Evolutionary conservation across 2,797 vertebrate genomes (phyloP).

Genomic region (Pteropus rufus): DNA sequence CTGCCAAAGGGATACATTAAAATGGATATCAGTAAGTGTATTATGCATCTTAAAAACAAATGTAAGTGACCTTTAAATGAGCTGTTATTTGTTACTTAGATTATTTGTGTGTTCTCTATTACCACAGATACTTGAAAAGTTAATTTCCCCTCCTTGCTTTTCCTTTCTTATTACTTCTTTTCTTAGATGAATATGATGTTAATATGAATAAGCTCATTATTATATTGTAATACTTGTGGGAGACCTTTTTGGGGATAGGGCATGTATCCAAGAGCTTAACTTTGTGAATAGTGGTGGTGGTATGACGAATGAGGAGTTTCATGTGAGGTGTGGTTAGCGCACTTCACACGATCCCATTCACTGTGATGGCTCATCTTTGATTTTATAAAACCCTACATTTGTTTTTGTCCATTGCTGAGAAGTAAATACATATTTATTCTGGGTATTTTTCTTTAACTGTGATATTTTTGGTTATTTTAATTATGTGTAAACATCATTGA

Average conservation of each 20-base stretch:
- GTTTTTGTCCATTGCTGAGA: not conserved
- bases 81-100: not conserved
- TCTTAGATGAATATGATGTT: not conserved
- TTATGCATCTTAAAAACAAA: not conserved
- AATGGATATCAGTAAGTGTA: not conserved
- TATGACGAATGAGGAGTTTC: not conserved
- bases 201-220: not conserved
- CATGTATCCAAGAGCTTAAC: not conserved
- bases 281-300: not conserved
- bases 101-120: not conserved
- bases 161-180: not conserved
- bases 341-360: rapidly evolving
- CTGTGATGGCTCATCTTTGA: not conserved
- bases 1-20: not conserved
- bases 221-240: not conserved
- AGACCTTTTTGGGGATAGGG: not conserved
- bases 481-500: slow-evolving; percentile 32
- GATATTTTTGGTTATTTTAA: slow-evolving; percentile 10
- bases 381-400: not conserved
- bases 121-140: not conserved
- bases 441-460: not conserved
- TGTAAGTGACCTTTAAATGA: not conserved
- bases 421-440: not conserved
- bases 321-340: too few relatives aligned
- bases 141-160: not conserved